Conservation (phyloP, 2,797 vertebrate species). For the Gambelia wislizenii region DNA sequence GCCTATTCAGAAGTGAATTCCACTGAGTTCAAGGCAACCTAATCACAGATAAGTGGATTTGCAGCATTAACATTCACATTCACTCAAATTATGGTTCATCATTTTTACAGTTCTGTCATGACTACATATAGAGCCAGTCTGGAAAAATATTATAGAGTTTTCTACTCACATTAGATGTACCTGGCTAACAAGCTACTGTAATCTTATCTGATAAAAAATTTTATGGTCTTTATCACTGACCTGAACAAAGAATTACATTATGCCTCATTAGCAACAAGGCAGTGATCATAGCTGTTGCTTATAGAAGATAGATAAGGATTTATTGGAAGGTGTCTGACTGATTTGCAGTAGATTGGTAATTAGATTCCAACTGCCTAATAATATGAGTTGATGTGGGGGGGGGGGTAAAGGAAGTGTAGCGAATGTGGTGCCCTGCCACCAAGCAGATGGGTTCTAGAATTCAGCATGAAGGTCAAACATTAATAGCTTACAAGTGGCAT, state of each 20-base stretch:
- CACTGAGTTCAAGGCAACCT: background rate
- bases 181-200: constrained; percentile 10
- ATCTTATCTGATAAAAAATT: background rate
- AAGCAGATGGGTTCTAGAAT: too few species aligned
- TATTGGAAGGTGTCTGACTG: too few species aligned
- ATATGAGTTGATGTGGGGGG: too few species aligned
- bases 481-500: too few species aligned
- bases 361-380: too few species aligned
- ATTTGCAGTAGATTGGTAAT: too few species aligned
- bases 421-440: too few species aligned
- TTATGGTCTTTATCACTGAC: background rate
- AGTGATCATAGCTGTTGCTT: constrained; percentile 47
- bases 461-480: too few species aligned
- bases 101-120: background rate
- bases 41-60: background rate
- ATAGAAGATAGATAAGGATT: background rate
- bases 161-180: background rate
- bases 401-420: too few species aligned
- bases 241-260: constrained; percentile 5
- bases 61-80: background rate
- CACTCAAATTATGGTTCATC: background rate
- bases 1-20: background rate
- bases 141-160: background rate
- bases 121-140: background rate
- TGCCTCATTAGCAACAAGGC: constrained; percentile 3